Evolutionary conservation across 2,888 invertebrate species (phyloP).

Genomic region (Lasioglossum calceatum): DNA sequence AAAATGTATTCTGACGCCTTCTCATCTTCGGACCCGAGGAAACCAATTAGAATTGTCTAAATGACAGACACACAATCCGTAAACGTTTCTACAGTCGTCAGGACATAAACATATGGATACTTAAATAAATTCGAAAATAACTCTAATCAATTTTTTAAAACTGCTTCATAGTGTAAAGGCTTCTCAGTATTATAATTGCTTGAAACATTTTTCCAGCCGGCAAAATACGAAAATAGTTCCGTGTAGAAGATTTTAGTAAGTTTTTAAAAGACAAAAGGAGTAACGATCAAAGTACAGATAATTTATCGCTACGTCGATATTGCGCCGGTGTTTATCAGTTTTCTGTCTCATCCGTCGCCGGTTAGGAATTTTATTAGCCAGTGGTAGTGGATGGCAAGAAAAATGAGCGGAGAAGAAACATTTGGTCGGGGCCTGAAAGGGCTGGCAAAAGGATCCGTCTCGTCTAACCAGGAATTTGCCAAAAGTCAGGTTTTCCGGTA

Average conservation of each 20-base stretch:
- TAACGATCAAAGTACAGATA: background rate
- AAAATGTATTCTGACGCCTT: background rate
- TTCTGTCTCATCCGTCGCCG: constrained; percentile 37
- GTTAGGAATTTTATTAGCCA: constrained; percentile 79
- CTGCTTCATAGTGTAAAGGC: background rate
- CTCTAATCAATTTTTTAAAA: background rate
- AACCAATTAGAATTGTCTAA: background rate
- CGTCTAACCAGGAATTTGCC: constrained; percentile 72
- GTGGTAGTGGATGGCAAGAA: constrained; percentile 66
- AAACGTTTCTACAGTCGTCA: background rate
- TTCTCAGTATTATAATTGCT: too few species aligned
- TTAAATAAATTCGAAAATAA: background rate
- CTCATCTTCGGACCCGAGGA: background rate
- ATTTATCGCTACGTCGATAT: background rate
- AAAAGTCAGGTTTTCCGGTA: constrained; percentile 75
- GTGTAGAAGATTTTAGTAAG: background rate
- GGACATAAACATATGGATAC: background rate
- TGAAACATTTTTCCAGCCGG: background rate
- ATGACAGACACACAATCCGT: background rate
- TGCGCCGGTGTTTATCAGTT: background rate
- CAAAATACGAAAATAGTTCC: too few species aligned
- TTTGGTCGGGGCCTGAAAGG: constrained; percentile 40
- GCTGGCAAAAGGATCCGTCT: constrained; percentile 52
- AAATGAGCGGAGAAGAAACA: constrained; percentile 69
- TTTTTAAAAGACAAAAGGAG: background rate